Evolutionary conservation across 2,797 vertebrate genomes (phyloP).

Genomic region (Monodelphis domestica): DNA sequence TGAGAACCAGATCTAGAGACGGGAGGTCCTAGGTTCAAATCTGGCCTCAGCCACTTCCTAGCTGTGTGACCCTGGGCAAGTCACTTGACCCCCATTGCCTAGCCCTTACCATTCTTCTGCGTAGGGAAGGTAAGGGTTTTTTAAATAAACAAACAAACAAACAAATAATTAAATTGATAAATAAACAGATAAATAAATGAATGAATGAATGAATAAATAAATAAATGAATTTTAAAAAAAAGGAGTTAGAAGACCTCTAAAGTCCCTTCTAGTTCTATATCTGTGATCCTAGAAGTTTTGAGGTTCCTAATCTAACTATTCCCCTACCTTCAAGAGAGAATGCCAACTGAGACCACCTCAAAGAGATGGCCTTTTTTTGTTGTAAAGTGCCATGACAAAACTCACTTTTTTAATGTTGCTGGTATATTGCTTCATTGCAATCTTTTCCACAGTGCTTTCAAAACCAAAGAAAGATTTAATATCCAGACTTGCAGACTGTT

Average conservation of each 20-base stretch:
- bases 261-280: not conserved
- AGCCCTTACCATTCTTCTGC: too few species aligned
- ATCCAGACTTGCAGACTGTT: constrained; percentile 95
- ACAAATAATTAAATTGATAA: too few species aligned
- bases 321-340: not conserved
- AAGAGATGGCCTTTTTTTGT: not conserved
- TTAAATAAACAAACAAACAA: too few species aligned
- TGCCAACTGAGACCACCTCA: not conserved
- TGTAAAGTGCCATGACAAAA: not conserved
- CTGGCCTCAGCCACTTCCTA: too few species aligned
- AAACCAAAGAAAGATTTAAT: constrained; percentile 99
- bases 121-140: too few species aligned
- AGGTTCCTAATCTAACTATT: not conserved
- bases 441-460: constrained; percentile 96
- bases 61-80: too few species aligned
- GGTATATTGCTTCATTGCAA: constrained; percentile 97
- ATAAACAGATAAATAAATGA: too few species aligned
- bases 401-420: constrained; percentile 94
- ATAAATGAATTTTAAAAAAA: too few species aligned
- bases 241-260: not conserved
- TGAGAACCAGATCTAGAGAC: too few species aligned
- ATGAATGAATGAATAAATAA: too few species aligned
- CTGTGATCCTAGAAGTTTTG: not conserved
- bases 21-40: too few species aligned
- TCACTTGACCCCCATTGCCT: too few species aligned